Evolutionary conservation across 1,140 invertebrate species (phyloP).

Genomic region (Mactra quadrangularis): DNA sequence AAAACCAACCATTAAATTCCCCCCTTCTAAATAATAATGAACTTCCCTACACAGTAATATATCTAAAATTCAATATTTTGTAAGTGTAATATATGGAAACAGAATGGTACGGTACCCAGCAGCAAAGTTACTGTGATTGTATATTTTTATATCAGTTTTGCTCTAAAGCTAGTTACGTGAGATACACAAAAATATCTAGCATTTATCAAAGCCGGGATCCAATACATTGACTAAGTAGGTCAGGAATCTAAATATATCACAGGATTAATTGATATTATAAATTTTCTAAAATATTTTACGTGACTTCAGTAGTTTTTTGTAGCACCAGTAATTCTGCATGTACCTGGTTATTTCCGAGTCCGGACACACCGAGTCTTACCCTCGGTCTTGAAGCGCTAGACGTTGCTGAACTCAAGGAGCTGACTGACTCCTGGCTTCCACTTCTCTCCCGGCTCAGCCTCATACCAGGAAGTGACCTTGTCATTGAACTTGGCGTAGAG

Average conservation of each 20-base stretch:
- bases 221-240: no score
- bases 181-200: no score
- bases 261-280: conserved; percentile 48
- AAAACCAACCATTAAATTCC: no score
- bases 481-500: conserved; percentile 64
- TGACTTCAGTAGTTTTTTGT: neutral
- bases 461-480: conserved; percentile 80
- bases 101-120: no score
- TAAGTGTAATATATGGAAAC: no score
- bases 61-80: no score
- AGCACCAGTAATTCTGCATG: conserved; percentile 80
- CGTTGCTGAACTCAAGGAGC: conserved; percentile 90
- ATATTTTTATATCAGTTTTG: no score
- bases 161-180: no score
- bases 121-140: no score
- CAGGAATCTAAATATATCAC: conserved; percentile 19
- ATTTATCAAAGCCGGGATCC: no score
- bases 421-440: conserved; percentile 91
- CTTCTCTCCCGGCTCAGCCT: conserved; percentile 85
- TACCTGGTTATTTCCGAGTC: conserved; percentile 85
- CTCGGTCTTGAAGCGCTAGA: conserved; percentile 88
- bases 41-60: no score
- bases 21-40: no score
- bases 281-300: neutral
- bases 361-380: conserved; percentile 90